Percentiles rank a stretch among this genome's conserved stretches.
Conservation (phyloP, 2,888 invertebrate species). For the Ophion ellenae region DNA sequence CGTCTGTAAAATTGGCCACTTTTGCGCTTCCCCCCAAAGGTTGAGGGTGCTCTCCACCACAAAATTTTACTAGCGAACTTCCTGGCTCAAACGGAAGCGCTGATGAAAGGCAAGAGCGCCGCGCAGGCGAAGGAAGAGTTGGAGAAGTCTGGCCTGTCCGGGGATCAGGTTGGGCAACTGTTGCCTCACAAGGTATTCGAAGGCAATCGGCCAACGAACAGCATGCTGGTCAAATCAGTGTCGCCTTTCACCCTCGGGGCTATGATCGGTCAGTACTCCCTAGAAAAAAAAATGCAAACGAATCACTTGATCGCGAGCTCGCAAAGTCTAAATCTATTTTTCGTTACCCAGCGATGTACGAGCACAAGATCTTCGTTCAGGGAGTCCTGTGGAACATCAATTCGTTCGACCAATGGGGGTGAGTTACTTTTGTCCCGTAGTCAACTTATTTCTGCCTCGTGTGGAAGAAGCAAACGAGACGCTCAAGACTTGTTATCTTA, state of each 20-base stretch:
- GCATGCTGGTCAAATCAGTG: constrained; percentile 95
- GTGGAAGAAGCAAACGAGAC: constrained; percentile 37
- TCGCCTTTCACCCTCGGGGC: constrained; percentile 97
- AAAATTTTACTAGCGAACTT: constrained; percentile 98
- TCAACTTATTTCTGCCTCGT: not conserved
- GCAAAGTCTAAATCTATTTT: not conserved
- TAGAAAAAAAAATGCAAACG: constrained; percentile 17
- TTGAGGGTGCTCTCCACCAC: constrained; percentile 92
- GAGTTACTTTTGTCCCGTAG: constrained; percentile 75
- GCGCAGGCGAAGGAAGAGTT: constrained; percentile 92
- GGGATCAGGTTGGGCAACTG: constrained; percentile 90
- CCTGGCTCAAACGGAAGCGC: constrained; percentile 98
- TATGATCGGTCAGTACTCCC: constrained; percentile 91
- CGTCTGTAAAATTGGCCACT: not conserved
- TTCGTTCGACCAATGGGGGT: constrained; percentile 99
- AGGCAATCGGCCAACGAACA: constrained; percentile 99
- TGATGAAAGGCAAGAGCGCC: constrained; percentile 92
- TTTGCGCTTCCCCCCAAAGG: constrained; percentile 67
- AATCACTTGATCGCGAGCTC: not conserved
- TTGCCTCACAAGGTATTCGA: constrained; percentile 98
- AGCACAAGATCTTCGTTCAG: constrained; percentile 99
- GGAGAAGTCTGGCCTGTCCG: constrained; percentile 90
- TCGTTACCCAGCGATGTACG: constrained; percentile 92
- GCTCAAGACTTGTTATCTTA: constrained; percentile 41
- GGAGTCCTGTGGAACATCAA: constrained; percentile 99